Evolutionary conservation across 2,113 vertebrate genomes (phyloP).

Genomic region (Laterallus jamaicensis): DNA sequence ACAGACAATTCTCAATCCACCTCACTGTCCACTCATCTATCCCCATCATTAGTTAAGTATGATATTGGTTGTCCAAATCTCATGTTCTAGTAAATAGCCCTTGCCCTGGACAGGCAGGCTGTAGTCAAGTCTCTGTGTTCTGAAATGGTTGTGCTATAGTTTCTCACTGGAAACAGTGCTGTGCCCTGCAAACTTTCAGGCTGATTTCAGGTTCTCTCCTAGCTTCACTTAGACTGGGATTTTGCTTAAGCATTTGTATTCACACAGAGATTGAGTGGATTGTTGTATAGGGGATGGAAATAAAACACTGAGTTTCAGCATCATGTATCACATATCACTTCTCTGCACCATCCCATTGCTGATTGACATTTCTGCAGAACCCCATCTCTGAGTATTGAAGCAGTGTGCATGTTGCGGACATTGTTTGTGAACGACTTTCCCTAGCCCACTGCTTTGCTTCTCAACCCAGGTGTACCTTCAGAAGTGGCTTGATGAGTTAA

Average conservation of each 20-base stretch:
- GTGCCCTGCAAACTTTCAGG: not conserved
- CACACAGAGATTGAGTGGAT: not conserved
- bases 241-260: not conserved
- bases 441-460: not conserved
- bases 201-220: not conserved
- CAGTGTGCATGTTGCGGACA: not conserved
- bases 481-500: not conserved
- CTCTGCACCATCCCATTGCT: not conserved
- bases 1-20: too few relatives aligned
- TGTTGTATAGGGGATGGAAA: not conserved
- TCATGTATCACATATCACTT: rapidly evolving
- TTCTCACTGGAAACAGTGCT: not conserved
- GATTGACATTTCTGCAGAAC: not conserved
- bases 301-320: not conserved
- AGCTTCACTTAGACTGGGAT: not conserved
- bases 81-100: not conserved
- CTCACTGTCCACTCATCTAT: too few relatives aligned
- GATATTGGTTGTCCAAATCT: not conserved
- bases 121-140: not conserved
- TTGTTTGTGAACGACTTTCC: not conserved
- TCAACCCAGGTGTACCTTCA: not conserved
- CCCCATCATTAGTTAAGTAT: not conserved
- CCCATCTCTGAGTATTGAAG: not conserved
- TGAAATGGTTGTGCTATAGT: not conserved
- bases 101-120: not conserved